Conservation (phyloP, 2,797 vertebrate species). For the Rachycentron canadum region DNA sequence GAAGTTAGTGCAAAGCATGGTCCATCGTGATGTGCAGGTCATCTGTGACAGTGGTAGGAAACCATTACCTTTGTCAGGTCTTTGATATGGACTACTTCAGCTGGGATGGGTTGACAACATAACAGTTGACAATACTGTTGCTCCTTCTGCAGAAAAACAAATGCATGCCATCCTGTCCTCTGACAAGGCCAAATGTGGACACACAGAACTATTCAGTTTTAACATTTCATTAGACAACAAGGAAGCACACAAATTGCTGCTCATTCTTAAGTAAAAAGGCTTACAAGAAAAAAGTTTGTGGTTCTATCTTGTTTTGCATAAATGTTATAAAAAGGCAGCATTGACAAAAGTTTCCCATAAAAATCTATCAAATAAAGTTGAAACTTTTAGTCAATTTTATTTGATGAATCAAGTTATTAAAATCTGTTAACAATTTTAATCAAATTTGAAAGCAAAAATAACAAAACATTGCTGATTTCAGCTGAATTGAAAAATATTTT, state of each 20-base stretch:
- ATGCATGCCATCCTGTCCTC: constrained; percentile 33
- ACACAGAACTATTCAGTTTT: background rate
- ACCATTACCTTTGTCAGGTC: constrained; percentile 29
- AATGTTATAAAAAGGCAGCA: too few relatives aligned
- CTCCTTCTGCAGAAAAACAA: constrained; percentile 37
- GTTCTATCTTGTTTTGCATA: too few relatives aligned
- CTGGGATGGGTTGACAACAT: background rate
- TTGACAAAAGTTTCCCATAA: too few relatives aligned
- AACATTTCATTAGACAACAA: background rate
- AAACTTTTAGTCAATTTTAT: too few relatives aligned
- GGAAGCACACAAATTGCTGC: background rate
- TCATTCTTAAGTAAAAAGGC: background rate
- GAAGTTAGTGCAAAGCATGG: constrained; percentile 47
- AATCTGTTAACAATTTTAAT: too few relatives aligned
- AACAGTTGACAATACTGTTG: too few relatives aligned
- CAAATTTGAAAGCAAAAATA: too few relatives aligned
- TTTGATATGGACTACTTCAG: constrained; percentile 30
- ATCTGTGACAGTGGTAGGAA: constrained; percentile 33
- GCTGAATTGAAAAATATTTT: too few relatives aligned
- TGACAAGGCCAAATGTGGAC: constrained; percentile 22
- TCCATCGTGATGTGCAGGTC: constrained; percentile 18
- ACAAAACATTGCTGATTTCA: too few relatives aligned
- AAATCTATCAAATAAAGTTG: too few relatives aligned
- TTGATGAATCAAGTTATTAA: too few relatives aligned
- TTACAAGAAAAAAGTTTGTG: background rate